Base-by-base conservation (phyloP, 1,140 invertebrate genomes). In the Magallana ariakensis region DNA sequence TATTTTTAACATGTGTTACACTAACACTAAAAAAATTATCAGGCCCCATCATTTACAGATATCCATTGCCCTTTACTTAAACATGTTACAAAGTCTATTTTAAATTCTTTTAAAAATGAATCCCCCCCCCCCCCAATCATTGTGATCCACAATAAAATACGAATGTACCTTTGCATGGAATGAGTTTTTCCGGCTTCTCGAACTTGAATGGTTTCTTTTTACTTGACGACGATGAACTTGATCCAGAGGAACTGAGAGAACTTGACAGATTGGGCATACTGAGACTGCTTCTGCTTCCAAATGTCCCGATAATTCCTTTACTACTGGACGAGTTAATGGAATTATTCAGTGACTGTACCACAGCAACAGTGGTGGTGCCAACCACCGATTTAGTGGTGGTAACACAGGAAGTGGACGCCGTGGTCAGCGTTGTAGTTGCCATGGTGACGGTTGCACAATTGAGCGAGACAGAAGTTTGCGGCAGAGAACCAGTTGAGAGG, bases 101-200 rank as follows among this genome's bases (percentile, higher is more conserved):
- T 46, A 46, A 46, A 46, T 46, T 46, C 33, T 46, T 46, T 46
- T 4, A 46, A 46, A 46, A 46, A 46, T 46, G 33, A 46, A 46
- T 46, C n/a, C n/a, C n/a, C n/a, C n/a, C n/a, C n/a, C n/a, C n/a
- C 1, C 33, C 33, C 33, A 2, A 46, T 46, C 33, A 46, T 46
- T 5, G 1, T 46, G 5, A 46, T 46, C 33, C 5, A 46, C 1
- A 46, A 46, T 46, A 46, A 46, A 46, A 46, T 46, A 46, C 33
- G 5, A 46, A 82, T 54, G 6, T 91, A 94, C 93, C 94, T 93
- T 96, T 96, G 86, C 96, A 96, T 85, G 96, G 95, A 80, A 93
- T 91, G 55, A 90, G 75, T 86, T 91, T 91, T 55, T 91, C 90
- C 66, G 90, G 88, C 66, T 89, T 91, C 2, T 88, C 83, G 33